phyloP scores from a whole-genome alignment of 2,113 vertebrate genomes.

The Mus spicilegus region DNA sequence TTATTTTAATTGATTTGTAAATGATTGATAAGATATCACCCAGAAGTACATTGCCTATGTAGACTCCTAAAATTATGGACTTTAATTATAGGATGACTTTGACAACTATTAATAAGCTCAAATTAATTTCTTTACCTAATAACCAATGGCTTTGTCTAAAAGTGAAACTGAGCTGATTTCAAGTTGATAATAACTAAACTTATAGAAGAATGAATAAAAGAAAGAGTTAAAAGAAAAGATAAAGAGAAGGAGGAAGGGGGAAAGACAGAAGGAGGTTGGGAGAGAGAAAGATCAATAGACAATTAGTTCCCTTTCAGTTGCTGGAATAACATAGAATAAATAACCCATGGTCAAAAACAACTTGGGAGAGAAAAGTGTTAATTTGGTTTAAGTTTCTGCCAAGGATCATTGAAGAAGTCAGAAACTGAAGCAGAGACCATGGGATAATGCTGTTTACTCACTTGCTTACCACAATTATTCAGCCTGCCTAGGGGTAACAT shows the following conservation, averaged over 20 bases:
- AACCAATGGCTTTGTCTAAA: constrained; percentile 37
- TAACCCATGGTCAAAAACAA: background rate
- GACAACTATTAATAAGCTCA: background rate
- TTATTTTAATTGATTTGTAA: constrained; percentile 23
- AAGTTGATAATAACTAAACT: background rate
- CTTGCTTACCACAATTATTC: background rate
- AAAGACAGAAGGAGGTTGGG: background rate
- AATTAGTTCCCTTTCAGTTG: background rate
- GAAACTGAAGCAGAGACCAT: background rate
- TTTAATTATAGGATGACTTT: constrained; percentile 14
- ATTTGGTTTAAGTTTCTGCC: background rate
- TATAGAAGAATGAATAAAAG: background rate
- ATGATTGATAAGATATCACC: background rate
- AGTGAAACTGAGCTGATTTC: constrained; percentile 31
- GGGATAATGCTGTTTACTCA: background rate
- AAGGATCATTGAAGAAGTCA: background rate
- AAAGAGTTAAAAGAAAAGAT: too few relatives aligned
- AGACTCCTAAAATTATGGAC: background rate
- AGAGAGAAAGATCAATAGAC: background rate
- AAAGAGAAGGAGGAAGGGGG: too few relatives aligned
- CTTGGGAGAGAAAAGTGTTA: background rate
- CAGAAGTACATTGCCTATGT: background rate
- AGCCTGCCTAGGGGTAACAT: background rate
- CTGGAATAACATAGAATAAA: background rate
- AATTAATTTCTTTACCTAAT: constrained; percentile 54